Evolutionary conservation across 1,140 invertebrate species (phyloP).

Genomic region (Paraescarpia echinospica): DNA sequence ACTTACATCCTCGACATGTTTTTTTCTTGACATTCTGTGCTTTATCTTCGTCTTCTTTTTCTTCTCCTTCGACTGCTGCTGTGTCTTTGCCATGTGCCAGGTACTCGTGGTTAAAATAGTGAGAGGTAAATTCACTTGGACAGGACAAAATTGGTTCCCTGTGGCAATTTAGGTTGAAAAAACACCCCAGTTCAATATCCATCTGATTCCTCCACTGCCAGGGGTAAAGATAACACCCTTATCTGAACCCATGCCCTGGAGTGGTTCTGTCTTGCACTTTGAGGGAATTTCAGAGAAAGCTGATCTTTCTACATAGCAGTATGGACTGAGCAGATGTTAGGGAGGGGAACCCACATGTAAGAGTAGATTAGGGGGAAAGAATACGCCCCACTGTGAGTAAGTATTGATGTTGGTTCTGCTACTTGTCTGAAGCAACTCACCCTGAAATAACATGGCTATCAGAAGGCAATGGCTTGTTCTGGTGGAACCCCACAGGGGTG

Average conservation of each 20-base stretch:
- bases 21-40: too few relatives aligned
- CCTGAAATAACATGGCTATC: not conserved
- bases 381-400: not conserved
- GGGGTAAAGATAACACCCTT: not conserved
- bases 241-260: not conserved
- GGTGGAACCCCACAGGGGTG: not conserved
- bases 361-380: not conserved
- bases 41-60: not conserved
- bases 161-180: not conserved
- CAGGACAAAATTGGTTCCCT: not conserved
- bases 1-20: too few relatives aligned
- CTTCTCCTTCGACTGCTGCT: not conserved
- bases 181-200: conserved; percentile 4
- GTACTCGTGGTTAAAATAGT: not conserved
- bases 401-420: not conserved
- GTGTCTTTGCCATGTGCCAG: not conserved
- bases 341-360: not conserved
- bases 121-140: not conserved
- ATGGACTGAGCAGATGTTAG: not conserved
- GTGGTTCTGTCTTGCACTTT: not conserved
- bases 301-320: not conserved
- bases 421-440: not conserved
- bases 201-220: not conserved
- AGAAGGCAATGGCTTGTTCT: not conserved
- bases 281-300: not conserved